Base-by-base conservation (phyloP, 2,888 invertebrate species). In the Hololepta plana region DNA sequence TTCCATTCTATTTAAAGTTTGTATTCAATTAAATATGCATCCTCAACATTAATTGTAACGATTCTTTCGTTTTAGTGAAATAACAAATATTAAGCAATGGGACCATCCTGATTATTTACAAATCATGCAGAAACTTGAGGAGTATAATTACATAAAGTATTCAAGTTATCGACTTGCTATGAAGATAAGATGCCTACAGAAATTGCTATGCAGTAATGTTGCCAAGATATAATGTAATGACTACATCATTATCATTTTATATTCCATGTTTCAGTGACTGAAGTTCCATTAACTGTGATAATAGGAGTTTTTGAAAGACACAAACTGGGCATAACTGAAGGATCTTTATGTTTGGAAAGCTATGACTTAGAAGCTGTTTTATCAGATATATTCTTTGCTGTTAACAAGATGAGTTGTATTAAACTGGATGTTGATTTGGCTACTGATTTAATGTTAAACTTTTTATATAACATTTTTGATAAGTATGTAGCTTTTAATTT, bases 91-190 rank as follows among this genome's bases (percentile, higher is more conserved):
- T 28, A 58, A 61, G 36, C 60, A 63, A 38, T 64, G 62, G 57
- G 63, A 68, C 39, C 67, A 70, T 45, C 70, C 68, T 11, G 59
- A 62, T 33, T 72, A 67, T 53, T 44, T 50, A 17, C 61, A 61
- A 36, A 60, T 71, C 9, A 54, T 64, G 43, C 58, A 62, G 35
- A 53, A 57, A 20, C 47, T 75, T 13, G 62, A 68, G 36, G 67
- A 67, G 30, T 72, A 67, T 40, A 70, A 75, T 43, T 63, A 60
- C 24, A 72, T 82, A 32, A 72, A 72, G 45, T 81, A 79, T 53
- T 68, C 72, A 34, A 69, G 71, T 3, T 82, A 84, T 45, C 63
- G 80, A 36, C 67, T 77, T 32, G 80, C 81, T 9, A 64, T 72
- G 34, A 84, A 84, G 54, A 58, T 73, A 35, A 53, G 65, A 35